A percentile compares a stretch with the other conserved stretches of the same genome.
phyloP scores from a whole-genome alignment of 1,140 invertebrate genomes.

The Homarus americanus region DNA sequence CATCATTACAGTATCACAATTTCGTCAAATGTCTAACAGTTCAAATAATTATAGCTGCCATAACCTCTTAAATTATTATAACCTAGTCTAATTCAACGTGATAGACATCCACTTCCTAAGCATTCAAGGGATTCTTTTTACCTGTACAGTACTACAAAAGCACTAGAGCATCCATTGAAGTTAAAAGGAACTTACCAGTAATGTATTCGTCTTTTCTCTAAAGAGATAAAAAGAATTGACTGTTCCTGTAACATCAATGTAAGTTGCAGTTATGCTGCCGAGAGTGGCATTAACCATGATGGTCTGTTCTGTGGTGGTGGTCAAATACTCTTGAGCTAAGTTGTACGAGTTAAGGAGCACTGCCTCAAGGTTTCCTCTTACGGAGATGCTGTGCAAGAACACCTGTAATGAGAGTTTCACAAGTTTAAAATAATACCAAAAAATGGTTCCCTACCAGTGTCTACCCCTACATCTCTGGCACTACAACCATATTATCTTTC shows the following conservation, averaged over 20 bases:
- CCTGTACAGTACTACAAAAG: no score
- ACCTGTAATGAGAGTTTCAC: conserved; percentile 4
- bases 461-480: no score
- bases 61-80: no score
- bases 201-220: neutral
- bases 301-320: conserved; percentile 9
- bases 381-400: neutral
- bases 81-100: no score
- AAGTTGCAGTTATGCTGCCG: neutral
- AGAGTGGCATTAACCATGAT: neutral
- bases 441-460: no score
- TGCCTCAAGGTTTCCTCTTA: neutral
- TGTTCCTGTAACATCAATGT: neutral
- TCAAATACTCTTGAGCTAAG: conserved; percentile 16
- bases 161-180: neutral
- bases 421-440: no score
- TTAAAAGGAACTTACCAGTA: conserved; percentile 16
- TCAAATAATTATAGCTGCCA: no score
- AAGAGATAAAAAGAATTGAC: conserved; percentile 25
- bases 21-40: no score
- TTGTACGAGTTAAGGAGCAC: neutral
- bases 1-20: no score
- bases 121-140: no score
- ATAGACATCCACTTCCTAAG: no score
- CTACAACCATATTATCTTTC: no score